phyloP scores from a whole-genome alignment of 2,797 vertebrate genomes.

The Poeciliopsis gracilis region DNA sequence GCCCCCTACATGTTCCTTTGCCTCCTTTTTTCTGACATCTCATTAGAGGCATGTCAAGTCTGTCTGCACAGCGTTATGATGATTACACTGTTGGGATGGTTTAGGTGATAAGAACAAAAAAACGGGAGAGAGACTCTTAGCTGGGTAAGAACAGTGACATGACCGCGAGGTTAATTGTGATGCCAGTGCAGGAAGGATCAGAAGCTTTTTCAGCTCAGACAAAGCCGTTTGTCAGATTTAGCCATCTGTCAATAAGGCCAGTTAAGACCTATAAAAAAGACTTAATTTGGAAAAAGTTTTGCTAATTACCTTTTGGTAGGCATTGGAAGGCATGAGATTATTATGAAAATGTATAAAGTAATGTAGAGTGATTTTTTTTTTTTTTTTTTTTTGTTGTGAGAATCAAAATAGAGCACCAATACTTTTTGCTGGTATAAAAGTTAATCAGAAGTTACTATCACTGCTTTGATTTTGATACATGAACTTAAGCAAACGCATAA shows the following conservation, averaged over 20 bases:
- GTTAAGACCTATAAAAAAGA: constrained; percentile 16
- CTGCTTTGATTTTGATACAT: not conserved
- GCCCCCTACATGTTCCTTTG: constrained; percentile 31
- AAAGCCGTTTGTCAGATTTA: constrained; percentile 24
- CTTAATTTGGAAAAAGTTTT: not conserved
- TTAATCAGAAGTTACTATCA: not conserved
- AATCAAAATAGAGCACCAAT: too few relatives aligned
- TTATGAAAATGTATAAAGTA: not conserved
- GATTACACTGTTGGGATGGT: constrained; percentile 46
- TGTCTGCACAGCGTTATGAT: constrained; percentile 35
- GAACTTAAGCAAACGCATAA: not conserved
- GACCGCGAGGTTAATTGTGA: constrained; percentile 55
- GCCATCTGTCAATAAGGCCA: constrained; percentile 15
- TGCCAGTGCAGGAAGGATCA: constrained; percentile 22
- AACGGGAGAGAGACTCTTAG: constrained; percentile 20
- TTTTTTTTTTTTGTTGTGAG: too few relatives aligned
- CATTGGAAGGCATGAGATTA: not conserved
- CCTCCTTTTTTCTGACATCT: constrained; percentile 56
- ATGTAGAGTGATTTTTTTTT: not conserved
- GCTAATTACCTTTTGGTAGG: not conserved
- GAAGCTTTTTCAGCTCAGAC: constrained; percentile 29
- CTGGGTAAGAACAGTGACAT: constrained; percentile 32
- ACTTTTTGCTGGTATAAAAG: not conserved
- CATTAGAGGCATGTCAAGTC: constrained; percentile 59
- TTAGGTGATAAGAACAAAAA: constrained; percentile 22